Conservation (phyloP, 2,888 invertebrate species). For the Teleiodes luculella region DNA sequence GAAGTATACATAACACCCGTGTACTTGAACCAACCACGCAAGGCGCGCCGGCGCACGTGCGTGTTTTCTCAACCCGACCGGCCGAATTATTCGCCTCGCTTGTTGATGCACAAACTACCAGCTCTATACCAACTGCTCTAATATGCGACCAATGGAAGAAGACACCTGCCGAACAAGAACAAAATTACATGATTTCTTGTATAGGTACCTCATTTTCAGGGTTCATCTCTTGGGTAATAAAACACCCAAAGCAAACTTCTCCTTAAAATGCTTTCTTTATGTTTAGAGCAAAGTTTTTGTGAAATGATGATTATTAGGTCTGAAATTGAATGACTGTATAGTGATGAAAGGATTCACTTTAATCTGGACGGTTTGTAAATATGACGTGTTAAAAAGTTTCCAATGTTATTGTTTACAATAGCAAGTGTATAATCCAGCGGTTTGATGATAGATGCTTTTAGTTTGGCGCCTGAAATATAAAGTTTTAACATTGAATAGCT, state of each 20-base stretch:
- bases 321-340: not conserved
- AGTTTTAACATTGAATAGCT: slow-evolving; percentile 11
- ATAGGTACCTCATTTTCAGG: not conserved
- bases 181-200: not conserved
- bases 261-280: too few species aligned
- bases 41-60: slow-evolving; percentile 45
- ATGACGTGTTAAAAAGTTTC: slow-evolving; percentile 72
- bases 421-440: slow-evolving; percentile 55
- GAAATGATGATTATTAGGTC: not conserved
- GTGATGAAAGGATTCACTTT: not conserved
- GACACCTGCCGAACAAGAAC: not conserved
- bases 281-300: too few species aligned
- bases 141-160: not conserved
- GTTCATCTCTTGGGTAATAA: not conserved
- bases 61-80: slow-evolving; percentile 64
- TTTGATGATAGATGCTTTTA: slow-evolving; percentile 68
- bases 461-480: slow-evolving; percentile 14
- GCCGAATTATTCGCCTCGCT: slow-evolving; percentile 69
- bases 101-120: slow-evolving; percentile 32
- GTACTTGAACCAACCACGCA: slow-evolving; percentile 42
- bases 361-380: slow-evolving; percentile 16
- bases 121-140: slow-evolving; percentile 21
- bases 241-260: too few species aligned
- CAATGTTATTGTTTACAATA: slow-evolving; percentile 72
- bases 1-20: not conserved